Conservation (phyloP, 2,797 vertebrate genomes). For the Poecile montanus region DNA sequence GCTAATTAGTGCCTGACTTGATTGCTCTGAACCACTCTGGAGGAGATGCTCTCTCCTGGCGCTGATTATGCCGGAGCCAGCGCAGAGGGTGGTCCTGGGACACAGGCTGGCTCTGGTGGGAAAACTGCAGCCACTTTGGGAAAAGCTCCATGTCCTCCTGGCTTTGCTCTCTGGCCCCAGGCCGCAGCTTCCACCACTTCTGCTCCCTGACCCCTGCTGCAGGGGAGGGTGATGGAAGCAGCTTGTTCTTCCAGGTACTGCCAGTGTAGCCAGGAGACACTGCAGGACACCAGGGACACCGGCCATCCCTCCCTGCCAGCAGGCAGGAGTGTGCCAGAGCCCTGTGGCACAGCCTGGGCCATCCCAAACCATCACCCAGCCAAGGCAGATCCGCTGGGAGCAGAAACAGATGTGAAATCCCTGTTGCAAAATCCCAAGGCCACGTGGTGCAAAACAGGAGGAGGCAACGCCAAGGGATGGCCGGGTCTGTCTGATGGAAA, state of each 20-base stretch:
- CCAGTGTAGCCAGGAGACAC: not conserved
- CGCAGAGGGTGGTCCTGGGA: not conserved
- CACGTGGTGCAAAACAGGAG: not conserved
- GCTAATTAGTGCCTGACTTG: not conserved
- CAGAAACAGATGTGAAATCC: not conserved
- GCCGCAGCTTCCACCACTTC: not conserved
- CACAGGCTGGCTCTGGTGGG: not conserved
- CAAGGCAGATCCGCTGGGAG: not conserved
- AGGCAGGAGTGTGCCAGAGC: not conserved
- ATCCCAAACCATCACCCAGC: not conserved
- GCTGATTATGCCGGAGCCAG: accelerated
- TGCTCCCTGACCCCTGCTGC: not conserved
- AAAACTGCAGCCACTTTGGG: not conserved
- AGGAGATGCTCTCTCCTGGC: not conserved
- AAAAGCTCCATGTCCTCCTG: not conserved
- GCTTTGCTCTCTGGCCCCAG: not conserved
- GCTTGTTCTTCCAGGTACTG: not conserved
- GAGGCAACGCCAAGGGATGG: not conserved
- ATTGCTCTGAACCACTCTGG: not conserved
- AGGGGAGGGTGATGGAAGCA: not conserved
- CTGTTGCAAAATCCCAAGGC: not conserved
- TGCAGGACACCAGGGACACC: not conserved
- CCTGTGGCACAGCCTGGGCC: not conserved
- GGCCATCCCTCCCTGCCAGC: not conserved
- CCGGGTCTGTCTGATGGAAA: not conserved